Conservation (phyloP, 2,888 invertebrate genomes). For the Amphipyra berbera region DNA sequence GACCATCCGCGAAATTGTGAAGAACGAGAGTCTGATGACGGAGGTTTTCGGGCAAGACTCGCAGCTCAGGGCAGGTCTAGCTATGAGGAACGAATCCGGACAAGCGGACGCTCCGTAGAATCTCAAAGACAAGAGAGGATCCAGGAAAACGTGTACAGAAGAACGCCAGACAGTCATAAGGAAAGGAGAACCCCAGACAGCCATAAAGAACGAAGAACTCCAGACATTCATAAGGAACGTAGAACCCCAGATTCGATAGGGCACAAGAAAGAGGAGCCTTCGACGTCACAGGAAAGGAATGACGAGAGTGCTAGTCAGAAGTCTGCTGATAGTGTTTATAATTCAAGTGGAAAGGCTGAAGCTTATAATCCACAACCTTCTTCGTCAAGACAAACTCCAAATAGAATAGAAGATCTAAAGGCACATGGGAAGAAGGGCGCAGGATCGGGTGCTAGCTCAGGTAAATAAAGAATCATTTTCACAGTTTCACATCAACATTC, state of each 20-base stretch:
- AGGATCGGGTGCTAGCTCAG: constrained; percentile 91
- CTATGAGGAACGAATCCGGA: constrained; percentile 84
- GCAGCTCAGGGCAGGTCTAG: constrained; percentile 80
- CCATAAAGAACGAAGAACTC: constrained; percentile 74
- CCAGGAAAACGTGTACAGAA: constrained; percentile 78
- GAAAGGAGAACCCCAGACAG: constrained; percentile 40
- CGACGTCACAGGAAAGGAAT: constrained; percentile 74
- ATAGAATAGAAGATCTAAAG: constrained; percentile 86
- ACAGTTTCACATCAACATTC: neutral
- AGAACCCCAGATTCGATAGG: constrained; percentile 79
- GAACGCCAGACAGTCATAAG: constrained; percentile 79
- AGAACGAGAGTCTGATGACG: constrained; percentile 90
- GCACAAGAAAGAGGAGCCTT: constrained; percentile 78
- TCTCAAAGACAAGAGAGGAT: constrained; percentile 69
- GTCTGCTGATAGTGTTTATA: constrained; percentile 90
- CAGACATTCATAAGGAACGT: constrained; percentile 69
- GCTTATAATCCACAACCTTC: constrained; percentile 83
- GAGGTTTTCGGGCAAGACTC: constrained; percentile 89
- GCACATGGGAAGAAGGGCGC: constrained; percentile 84
- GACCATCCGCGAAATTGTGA: constrained; percentile 77
- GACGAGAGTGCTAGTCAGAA: constrained; percentile 86
- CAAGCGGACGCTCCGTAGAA: constrained; percentile 82
- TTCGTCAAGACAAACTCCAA: constrained; percentile 85
- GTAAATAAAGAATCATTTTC: constrained; percentile 59
- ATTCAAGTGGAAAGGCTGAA: constrained; percentile 86